phyloP scores from a whole-genome alignment of 64 coral and sea anemone genomes.

The Porites lutea region DNA sequence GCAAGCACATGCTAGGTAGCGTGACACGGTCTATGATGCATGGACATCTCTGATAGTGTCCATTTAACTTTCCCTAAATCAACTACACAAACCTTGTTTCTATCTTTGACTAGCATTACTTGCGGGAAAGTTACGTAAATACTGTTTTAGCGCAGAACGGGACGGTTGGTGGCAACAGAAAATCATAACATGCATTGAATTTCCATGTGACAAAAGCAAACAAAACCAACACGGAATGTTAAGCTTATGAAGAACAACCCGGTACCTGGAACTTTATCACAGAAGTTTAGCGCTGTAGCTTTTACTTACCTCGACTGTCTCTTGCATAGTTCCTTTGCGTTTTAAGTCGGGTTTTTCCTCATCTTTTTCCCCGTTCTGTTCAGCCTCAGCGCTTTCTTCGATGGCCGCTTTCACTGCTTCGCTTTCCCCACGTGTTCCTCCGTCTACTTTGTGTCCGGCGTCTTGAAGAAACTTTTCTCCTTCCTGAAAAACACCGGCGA shows the following conservation, averaged over 20 bases:
- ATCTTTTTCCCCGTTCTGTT: conserved; percentile 80
- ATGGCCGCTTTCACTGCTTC: conserved; percentile 90
- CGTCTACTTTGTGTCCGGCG: conserved; percentile 67
- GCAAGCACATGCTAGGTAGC: conserved; percentile 22
- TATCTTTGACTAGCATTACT: no score
- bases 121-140: no score
- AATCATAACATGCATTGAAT: conserved; percentile 8
- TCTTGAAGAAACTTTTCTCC: conserved; percentile 80
- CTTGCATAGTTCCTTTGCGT: conserved; percentile 90
- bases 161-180: background rate
- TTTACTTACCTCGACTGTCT: conserved; percentile 81
- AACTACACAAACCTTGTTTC: no score
- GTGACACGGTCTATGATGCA: conserved; percentile 6
- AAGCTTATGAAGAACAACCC: background rate
- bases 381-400: conserved; percentile 76
- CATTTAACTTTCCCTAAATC: background rate
- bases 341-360: conserved; percentile 93
- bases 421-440: conserved; percentile 91
- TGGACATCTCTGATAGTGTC: background rate
- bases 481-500: conserved; percentile 58
- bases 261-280: background rate
- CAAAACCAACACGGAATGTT: background rate
- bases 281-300: background rate
- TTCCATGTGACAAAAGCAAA: conserved; percentile 46
- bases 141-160: background rate